These are phyloP conservation scores for Taurulus bubalis DNA, from an alignment of 2,113 vertebrate species.

Conservation along the genomic window DNA sequence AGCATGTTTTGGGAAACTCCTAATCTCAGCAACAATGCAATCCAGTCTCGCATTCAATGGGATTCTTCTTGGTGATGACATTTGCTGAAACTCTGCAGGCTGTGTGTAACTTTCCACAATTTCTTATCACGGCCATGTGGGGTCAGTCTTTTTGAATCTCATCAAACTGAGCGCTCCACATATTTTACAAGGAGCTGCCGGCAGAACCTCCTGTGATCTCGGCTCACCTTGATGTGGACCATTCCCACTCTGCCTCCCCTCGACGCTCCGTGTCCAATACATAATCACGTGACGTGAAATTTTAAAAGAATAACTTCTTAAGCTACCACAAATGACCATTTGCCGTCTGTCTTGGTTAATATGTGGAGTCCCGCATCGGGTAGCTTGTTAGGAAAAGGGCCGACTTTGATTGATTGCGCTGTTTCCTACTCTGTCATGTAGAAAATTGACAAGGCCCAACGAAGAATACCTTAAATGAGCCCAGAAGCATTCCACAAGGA, in stretches of 20 bases:
- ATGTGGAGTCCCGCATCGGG: conserved; percentile 51
- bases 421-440: conserved; percentile 80
- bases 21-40: conserved; percentile 47
- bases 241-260: conserved; percentile 1
- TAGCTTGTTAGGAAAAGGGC: conserved; percentile 70
- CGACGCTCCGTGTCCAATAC: conserved; percentile 42
- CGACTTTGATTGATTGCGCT: conserved; percentile 84
- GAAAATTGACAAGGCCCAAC: conserved; percentile 79
- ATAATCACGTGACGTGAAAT: conserved; percentile 71
- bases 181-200: conserved; percentile 61
- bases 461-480: conserved; percentile 71
- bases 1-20: too few species aligned
- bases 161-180: conserved; percentile 50
- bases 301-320: conserved; percentile 69
- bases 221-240: conserved; percentile 69
- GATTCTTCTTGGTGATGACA: conserved; percentile 64
- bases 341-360: conserved; percentile 72
- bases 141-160: conserved; percentile 59
- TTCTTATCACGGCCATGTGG: conserved; percentile 50
- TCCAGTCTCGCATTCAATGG: conserved; percentile 62
- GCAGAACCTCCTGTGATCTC: conserved; percentile 60
- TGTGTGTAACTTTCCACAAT: conserved; percentile 50
- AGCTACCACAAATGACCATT: conserved; percentile 70
- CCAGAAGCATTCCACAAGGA: conserved; percentile 30
- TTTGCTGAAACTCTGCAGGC: conserved; percentile 54